Evolutionary conservation across 2,888 invertebrate species (phyloP).

Genomic region (Aleiodes testaceus): DNA sequence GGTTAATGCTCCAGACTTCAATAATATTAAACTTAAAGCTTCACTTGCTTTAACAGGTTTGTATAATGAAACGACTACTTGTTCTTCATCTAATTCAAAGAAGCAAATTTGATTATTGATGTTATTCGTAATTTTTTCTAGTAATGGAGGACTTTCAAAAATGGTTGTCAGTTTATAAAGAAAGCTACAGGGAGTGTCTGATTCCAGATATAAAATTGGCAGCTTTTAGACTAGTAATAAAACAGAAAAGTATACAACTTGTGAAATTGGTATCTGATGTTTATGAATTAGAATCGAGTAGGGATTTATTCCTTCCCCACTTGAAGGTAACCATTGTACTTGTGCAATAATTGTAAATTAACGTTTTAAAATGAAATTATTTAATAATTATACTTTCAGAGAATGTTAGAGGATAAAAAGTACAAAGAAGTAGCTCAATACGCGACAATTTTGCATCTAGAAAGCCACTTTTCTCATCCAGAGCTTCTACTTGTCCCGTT

Average conservation of each 20-base stretch:
- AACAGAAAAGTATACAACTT: conserved; percentile 79
- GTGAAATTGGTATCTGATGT: conserved; percentile 78
- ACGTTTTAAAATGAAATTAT: no score
- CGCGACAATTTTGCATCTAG: conserved; percentile 79
- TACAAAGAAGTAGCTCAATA: conserved; percentile 86
- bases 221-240: conserved; percentile 82
- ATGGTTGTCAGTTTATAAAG: conserved; percentile 68
- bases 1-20: conserved; percentile 78
- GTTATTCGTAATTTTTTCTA: conserved; percentile 48
- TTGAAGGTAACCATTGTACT: conserved; percentile 58
- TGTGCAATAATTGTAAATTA: neutral
- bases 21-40: conserved; percentile 78
- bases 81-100: no score
- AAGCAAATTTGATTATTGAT: no score
- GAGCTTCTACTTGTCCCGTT: conserved; percentile 85
- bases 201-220: conserved; percentile 78
- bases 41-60: conserved; percentile 76
- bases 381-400: conserved; percentile 72
- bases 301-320: conserved; percentile 76
- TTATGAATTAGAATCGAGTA: conserved; percentile 79
- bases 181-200: conserved; percentile 73
- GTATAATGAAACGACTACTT: conserved; percentile 27
- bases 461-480: conserved; percentile 78
- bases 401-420: conserved; percentile 75
- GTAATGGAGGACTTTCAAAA: conserved; percentile 71